Evolutionary conservation across 2,113 vertebrate species (phyloP).

Genomic region (Corythornis madagascariensis): DNA sequence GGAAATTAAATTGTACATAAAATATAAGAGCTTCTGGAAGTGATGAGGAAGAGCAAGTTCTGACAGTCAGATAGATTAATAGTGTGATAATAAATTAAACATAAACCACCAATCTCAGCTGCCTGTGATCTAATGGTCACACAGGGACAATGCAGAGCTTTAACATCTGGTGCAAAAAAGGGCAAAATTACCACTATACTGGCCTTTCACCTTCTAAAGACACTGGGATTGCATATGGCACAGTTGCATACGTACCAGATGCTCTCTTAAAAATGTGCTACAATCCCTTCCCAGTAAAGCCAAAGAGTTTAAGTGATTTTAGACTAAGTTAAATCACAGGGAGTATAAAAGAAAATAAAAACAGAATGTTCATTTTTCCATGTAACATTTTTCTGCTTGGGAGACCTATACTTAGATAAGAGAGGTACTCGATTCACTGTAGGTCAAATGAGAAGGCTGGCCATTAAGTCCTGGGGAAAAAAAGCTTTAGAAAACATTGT

Average conservation of each 20-base stretch:
- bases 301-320: not conserved
- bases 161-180: constrained; percentile 69
- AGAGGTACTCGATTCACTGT: not conserved
- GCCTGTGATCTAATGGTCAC: constrained; percentile 60
- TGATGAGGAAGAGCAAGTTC: constrained; percentile 17
- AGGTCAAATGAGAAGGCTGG: constrained; percentile 6
- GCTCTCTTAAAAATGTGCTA: not conserved
- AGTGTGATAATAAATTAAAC: constrained; percentile 66
- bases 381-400: not conserved
- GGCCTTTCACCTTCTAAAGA: constrained; percentile 64
- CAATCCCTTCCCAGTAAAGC: not conserved
- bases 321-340: not conserved
- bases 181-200: constrained; percentile 64
- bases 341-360: not conserved
- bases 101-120: constrained; percentile 55
- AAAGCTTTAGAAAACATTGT: constrained; percentile 22
- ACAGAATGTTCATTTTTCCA: not conserved
- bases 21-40: constrained; percentile 23
- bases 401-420: not conserved
- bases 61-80: constrained; percentile 53
- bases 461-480: constrained; percentile 5
- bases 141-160: constrained; percentile 47
- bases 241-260: not conserved
- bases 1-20: constrained; percentile 12
- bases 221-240: constrained; percentile 23